Percentiles rank a stretch among this genome's conserved stretches.
Evolutionary conservation across 2,888 invertebrate species (phyloP).

Genomic region (Drosophila paranaensis): DNA sequence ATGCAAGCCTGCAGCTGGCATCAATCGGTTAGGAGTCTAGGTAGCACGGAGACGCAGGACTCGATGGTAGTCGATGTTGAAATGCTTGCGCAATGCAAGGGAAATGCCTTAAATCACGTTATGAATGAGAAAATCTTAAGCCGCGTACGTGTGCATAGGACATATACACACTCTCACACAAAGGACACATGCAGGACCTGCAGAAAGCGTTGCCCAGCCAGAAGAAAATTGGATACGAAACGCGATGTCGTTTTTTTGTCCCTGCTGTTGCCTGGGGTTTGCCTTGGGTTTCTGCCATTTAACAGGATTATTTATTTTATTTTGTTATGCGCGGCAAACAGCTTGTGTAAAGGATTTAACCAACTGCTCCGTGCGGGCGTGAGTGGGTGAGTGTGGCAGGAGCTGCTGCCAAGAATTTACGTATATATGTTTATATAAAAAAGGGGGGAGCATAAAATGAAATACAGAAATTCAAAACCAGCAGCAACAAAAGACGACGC

Average conservation of each 20-base stretch:
- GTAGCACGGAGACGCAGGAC: constrained; percentile 36
- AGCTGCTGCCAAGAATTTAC: constrained; percentile 8
- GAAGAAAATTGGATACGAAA: constrained; percentile 73
- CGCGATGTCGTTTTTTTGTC: constrained; percentile 36
- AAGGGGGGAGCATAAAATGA: constrained; percentile 46
- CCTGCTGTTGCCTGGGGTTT: constrained; percentile 37
- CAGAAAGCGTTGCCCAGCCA: constrained; percentile 22
- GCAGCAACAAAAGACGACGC: constrained; percentile 45
- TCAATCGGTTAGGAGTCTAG: constrained; percentile 68
- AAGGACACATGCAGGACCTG: constrained; percentile 30
- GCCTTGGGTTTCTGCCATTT: constrained; percentile 68
- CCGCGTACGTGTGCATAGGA: constrained; percentile 69
- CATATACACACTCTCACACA: constrained; percentile 2
- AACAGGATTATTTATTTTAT: constrained; percentile 80
- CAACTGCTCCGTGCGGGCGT: constrained; percentile 46
- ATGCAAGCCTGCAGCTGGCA: constrained; percentile 57
- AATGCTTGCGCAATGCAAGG: constrained; percentile 23
- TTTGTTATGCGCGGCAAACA: constrained; percentile 80
- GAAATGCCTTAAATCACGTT: constrained; percentile 59
- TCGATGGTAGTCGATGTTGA: constrained; percentile 40
- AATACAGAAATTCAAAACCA: constrained; percentile 71
- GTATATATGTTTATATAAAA: constrained; percentile 1
- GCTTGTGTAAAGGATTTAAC: constrained; percentile 79
- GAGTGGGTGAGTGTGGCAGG: constrained; percentile 30
- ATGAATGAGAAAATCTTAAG: constrained; percentile 76